Evolutionary conservation across 2,888 invertebrate species (phyloP), one percentile per base, ranked within the genome.

Genomic region (Elmis aenea): DNA sequence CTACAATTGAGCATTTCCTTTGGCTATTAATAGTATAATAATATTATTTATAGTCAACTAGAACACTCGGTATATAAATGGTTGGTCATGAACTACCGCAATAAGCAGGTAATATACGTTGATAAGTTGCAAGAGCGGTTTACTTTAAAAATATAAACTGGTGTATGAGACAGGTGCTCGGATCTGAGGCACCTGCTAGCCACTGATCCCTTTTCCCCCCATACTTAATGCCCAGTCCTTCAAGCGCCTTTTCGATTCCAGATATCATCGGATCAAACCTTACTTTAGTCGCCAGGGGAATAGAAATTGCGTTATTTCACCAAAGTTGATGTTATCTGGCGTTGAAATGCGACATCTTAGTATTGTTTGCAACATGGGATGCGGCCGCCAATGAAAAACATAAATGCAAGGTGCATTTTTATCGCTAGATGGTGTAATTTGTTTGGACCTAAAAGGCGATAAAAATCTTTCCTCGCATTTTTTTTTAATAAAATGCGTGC

Each of bases 61-160:
- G 27, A 33, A 38, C 34, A 21, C 29, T 39, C 25, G 25, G 29
- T 34, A 33, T n/a, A n/a, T 33, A 39, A 10, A 25, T 4, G n/a
- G 10, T 40, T 26, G 24, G 36, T 36, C 28, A 27, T 26, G 33
- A 42, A 36, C 37, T 41, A 28, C 32, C 27, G 22, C 36, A 42
- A 42, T 42, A 42, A 42, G 37, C 33, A 25, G 37, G 26, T 28
- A 37, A 28, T 36, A 37, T 26, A 12, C 33, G 34, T 39, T 39
- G 39, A 42, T 45, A 45, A 50, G 50, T 50, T 50, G 54, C 49
- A 52, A 47, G 52, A 52, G 54, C 54, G 52, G 54, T 51, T 54
- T 52, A 42, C 45, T 40, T 52, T 50, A 54, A 51, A 54, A 54
- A 54, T 54, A 48, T 43, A 54, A 52, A 54, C 54, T 54, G 52